phyloP scores from a whole-genome alignment of 2,888 invertebrate genomes.

The Orthosia gothica region DNA sequence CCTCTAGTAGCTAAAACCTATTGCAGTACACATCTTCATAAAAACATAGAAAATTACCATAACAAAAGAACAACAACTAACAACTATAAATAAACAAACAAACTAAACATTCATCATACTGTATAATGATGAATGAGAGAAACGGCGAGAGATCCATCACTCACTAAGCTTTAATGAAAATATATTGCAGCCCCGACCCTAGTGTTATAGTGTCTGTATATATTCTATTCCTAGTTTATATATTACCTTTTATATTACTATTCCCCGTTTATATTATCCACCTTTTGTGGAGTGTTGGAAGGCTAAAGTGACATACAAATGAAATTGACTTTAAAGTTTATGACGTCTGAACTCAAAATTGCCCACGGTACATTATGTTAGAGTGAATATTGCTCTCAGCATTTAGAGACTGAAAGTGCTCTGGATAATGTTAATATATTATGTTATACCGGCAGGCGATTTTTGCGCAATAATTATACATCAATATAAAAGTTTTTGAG shows the following conservation, averaged over 20 bases:
- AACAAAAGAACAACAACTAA: background rate
- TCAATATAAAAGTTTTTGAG: too few relatives aligned
- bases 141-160: slow-evolving; percentile 52
- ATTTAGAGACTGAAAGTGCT: background rate
- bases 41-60: background rate
- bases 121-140: slow-evolving; percentile 31
- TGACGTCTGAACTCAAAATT: background rate
- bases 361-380: background rate
- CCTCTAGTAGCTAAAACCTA: too few relatives aligned
- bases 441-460: too few relatives aligned
- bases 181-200: slow-evolving; percentile 37
- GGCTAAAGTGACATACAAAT: background rate
- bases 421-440: too few relatives aligned
- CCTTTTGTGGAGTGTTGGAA: slow-evolving; percentile 1
- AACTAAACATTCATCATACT: slow-evolving; percentile 46
- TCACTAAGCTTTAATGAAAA: slow-evolving; percentile 60
- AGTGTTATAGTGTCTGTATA: background rate
- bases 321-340: background rate
- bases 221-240: slow-evolving; percentile 23
- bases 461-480: too few relatives aligned
- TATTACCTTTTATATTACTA: slow-evolving; percentile 29
- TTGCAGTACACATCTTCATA: background rate
- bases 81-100: slow-evolving; percentile 15
- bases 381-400: background rate
- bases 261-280: background rate